Evolutionary conservation across 2,113 vertebrate genomes (phyloP).

Genomic region (Channa maculata): DNA sequence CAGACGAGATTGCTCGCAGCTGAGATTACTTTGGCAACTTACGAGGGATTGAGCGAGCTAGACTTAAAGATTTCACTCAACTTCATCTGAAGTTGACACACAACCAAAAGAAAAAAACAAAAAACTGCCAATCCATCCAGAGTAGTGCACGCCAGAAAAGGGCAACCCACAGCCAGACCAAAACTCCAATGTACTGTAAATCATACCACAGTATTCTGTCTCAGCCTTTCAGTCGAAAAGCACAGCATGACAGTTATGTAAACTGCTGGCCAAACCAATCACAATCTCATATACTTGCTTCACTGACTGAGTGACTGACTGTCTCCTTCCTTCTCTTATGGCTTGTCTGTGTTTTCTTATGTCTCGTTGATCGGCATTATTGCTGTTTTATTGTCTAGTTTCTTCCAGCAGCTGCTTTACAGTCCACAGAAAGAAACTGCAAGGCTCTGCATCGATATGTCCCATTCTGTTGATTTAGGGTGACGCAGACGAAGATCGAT

Average conservation of each 20-base stretch:
- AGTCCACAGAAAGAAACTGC: slow-evolving; percentile 22
- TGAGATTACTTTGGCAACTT: slow-evolving; percentile 56
- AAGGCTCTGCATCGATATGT: slow-evolving; percentile 20
- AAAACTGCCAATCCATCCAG: slow-evolving; percentile 12
- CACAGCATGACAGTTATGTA: slow-evolving; percentile 28
- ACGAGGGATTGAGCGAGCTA: slow-evolving; percentile 39
- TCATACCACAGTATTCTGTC: slow-evolving; percentile 29
- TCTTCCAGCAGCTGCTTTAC: slow-evolving; percentile 16
- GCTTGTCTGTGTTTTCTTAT: slow-evolving; percentile 14
- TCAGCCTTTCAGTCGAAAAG: slow-evolving; percentile 25
- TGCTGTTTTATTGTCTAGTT: slow-evolving; percentile 32
- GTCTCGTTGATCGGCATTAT: slow-evolving; percentile 23
- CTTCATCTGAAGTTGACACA: slow-evolving; percentile 32
- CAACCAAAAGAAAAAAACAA: slow-evolving; percentile 28
- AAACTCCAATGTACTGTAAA: slow-evolving; percentile 8
- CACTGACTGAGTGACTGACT: slow-evolving; percentile 30
- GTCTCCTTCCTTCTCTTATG: slow-evolving; percentile 3
- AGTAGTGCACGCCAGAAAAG: slow-evolving; percentile 7
- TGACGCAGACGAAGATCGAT: slow-evolving; percentile 49
- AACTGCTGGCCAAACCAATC: slow-evolving; percentile 42
- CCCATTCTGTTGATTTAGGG: slow-evolving; percentile 62
- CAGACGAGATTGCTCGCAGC: slow-evolving; percentile 46
- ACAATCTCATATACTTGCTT: slow-evolving; percentile 41
- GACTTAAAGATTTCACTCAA: slow-evolving; percentile 36
- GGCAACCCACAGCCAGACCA: background rate